Base-by-base conservation (phyloP, 2,888 invertebrate genomes). In the Drosophila cognata region DNA sequence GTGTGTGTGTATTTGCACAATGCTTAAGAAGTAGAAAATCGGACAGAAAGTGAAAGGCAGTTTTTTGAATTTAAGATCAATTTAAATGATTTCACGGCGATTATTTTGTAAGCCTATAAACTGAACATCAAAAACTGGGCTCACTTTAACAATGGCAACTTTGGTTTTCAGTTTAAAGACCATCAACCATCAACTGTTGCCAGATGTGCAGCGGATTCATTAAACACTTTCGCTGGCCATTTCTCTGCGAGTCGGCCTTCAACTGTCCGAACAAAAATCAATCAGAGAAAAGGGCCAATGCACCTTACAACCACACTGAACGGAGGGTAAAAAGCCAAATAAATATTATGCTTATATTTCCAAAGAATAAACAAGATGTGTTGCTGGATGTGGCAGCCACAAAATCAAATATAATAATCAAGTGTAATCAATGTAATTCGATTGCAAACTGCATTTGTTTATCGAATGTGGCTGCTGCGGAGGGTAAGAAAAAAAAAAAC, bases 371-470 rank as follows among this genome's bases (percentile, higher is more conserved):
- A 89, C 85, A 88, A 84, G 57, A 64, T 50, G 52, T 31, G 46
- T 21, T 13, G 8, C 5, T 35, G 38, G 48, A 46, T 48, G 66
- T 31, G 33, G 58, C 62, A 35, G 56, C 66, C 57, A 57, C 59
- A 79, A 71, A 71, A 81, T 65, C 75, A 85, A 88, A 75, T 79
- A 74, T 84, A 67, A 87, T 89, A 87, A 87, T 89, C 79, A 84
- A 79, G 67, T 68, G 72, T 88, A 87, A 87, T 90, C 87, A 87
- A 84, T 84, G 76, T 74, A 88, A 90, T 86, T 81, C 79, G 66
- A 74, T 72, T 74, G 88, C 82, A 65, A 81, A 73, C 73, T 71
- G 67, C 71, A 88, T 88, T 86, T 90, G 90, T 86, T 86, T 90
- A 89, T 81, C 72, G 69, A 68, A 63, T 64, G 66, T 63, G 78